Conservation (phyloP, 2,113 vertebrate genomes). For the Ascaphus truei region DNA sequence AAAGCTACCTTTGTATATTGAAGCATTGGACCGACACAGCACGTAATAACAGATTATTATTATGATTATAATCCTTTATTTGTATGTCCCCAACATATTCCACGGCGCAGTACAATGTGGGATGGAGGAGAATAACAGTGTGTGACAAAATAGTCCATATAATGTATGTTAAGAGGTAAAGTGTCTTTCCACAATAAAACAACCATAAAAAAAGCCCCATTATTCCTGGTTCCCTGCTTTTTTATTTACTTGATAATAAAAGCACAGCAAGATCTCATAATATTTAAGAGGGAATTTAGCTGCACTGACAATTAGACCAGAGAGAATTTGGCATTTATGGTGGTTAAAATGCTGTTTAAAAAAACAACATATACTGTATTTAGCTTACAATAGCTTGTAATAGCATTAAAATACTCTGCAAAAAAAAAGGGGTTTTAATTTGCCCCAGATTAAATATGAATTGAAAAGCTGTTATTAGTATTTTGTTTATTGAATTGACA, state of each 20-base stretch:
- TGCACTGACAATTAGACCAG: constrained; percentile 29
- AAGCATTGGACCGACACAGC: too few relatives aligned
- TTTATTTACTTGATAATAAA: constrained; percentile 32
- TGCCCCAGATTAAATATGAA: constrained; percentile 32
- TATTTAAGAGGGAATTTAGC: constrained; percentile 36
- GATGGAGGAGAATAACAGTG: too few relatives aligned
- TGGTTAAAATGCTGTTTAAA: constrained; percentile 31
- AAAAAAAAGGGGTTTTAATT: constrained; percentile 31
- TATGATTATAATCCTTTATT: too few relatives aligned
- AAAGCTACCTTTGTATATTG: too few relatives aligned
- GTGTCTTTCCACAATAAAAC: constrained; percentile 14
- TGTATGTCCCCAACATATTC: too few relatives aligned
- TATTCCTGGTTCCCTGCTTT: constrained; percentile 25
- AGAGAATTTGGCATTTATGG: constrained; percentile 29
- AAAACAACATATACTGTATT: constrained; percentile 10
- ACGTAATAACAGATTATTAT: too few relatives aligned
- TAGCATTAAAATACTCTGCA: constrained; percentile 30
- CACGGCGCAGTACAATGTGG: too few relatives aligned
- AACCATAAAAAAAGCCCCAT: constrained; percentile 29
- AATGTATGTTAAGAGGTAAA: too few relatives aligned
- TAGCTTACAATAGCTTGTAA: constrained; percentile 29
- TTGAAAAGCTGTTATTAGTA: constrained; percentile 17
- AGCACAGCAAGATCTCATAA: constrained; percentile 36
- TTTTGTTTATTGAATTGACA: constrained; percentile 18
- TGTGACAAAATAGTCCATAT: too few relatives aligned